These are phyloP conservation scores for Lepidocyrtoides sp. DNA, from an alignment of 2,888 invertebrate species.

Conservation along the genomic window DNA sequence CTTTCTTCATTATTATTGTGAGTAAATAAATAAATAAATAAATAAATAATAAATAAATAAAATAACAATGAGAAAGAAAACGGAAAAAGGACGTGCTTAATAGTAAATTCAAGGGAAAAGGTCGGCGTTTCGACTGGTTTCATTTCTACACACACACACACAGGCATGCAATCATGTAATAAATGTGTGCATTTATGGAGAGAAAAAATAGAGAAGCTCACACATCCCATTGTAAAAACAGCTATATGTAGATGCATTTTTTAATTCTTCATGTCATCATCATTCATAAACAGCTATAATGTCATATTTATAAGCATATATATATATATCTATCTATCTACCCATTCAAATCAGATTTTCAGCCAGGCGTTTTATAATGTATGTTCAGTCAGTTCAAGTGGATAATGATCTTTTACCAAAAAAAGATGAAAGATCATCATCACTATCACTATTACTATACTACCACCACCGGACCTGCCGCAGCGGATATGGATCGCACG, in stretches of 20 bases:
- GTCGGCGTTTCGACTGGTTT: constrained; percentile 37
- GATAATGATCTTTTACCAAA: background rate
- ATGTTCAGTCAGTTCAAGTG: too few species aligned
- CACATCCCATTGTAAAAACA: background rate
- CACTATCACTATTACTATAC: too few species aligned
- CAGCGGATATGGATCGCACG: background rate
- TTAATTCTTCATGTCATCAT: constrained; percentile 38
- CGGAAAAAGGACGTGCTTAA: constrained; percentile 43
- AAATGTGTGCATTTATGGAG: background rate
- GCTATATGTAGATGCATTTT: too few species aligned
- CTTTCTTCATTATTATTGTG: background rate
- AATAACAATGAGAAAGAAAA: constrained; percentile 46
- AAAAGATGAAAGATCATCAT: background rate
- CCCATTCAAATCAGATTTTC: too few species aligned
- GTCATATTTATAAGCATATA: background rate
- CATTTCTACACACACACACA: background rate
- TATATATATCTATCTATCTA: too few species aligned
- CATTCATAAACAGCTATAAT: background rate
- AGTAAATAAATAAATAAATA: constrained; percentile 8
- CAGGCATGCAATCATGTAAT: background rate
- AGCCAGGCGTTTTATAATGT: too few species aligned
- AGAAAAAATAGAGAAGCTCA: background rate
- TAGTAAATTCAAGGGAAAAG: constrained; percentile 31
- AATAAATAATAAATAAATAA: too few species aligned
- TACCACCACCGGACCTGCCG: constrained; percentile 26